Conservation (phyloP, 2,113 vertebrate species). For the Eudyptes chrysolophus region DNA sequence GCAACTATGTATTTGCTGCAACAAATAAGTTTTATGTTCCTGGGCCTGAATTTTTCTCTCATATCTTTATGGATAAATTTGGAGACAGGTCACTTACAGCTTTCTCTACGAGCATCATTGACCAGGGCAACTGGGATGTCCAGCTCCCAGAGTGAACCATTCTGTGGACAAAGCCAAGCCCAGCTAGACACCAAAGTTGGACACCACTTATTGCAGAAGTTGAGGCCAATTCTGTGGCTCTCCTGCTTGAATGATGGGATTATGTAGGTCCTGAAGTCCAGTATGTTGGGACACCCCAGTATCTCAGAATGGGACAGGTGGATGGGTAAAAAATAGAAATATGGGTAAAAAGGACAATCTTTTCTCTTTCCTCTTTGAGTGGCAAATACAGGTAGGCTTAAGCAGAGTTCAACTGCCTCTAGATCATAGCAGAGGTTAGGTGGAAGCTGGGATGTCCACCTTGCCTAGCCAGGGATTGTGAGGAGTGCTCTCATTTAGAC, state of each 20-base stretch:
- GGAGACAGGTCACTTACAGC: background rate
- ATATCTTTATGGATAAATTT: background rate
- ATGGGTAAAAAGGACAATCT: background rate
- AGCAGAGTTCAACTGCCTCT: background rate
- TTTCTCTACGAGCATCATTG: background rate
- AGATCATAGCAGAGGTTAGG: background rate
- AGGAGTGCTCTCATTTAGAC: background rate
- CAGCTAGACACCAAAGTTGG: background rate
- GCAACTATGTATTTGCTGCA: background rate
- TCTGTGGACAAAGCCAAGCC: background rate
- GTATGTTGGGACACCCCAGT: background rate
- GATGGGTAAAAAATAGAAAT: background rate
- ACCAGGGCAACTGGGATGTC: background rate
- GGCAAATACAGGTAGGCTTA: background rate
- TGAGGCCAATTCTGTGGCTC: background rate
- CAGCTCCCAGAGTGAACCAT: background rate
- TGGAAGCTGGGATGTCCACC: background rate
- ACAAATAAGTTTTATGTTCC: background rate
- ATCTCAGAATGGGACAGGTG: background rate
- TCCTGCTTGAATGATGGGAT: background rate
- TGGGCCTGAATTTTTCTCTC: background rate
- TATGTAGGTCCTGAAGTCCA: background rate
- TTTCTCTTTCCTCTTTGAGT: background rate
- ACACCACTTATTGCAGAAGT: background rate
- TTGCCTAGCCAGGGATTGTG: accelerated